Evolutionary conservation across 2,113 vertebrate species (phyloP), one percentile per base, ranked within the genome.

Genomic region (Megaceryle maxima): DNA sequence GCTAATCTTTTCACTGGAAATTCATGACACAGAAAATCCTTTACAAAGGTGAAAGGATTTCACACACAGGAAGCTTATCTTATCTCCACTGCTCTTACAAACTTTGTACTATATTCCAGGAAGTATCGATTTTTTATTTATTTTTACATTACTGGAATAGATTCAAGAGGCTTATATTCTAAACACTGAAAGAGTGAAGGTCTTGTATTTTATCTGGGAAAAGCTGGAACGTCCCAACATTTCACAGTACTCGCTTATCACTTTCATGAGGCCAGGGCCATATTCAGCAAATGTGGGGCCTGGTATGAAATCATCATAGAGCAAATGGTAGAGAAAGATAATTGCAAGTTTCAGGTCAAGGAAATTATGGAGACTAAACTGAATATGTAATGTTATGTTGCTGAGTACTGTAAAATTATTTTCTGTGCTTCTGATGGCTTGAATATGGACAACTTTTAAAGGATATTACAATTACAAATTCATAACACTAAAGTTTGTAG

Each of bases 71-170:
- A 96, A 96, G 53, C 66, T 96, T 97, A 97, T 97, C 97, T 97
- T 97, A 97, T 95, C 95, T 97, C 79, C 56, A 46, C 56, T 51
- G 48, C 77, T 77, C 25, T 93, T 93, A 80, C 77, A 94, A 96
- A 97, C 91, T 93, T 96, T 96, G 97, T 94, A 95, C 97, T 88
- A 85, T 63, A 33, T 97, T 97, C 97, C 93, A 87, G 43, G 97
- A 94, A 96, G 77, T 31, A 96, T 92, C 83, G 89, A 80, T 93
- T 96, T 96, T 91, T 96, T 59, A 94, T 92, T 93, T 96, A 96
- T 96, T 94, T 95, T 94, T 94, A 91, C 82, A 64, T 96, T 95
- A 96, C 91, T 95, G 94, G 95, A 94, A 93, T 33, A 92, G 83
- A 95, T 94, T 95, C 89, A 95, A 91, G 80, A 59, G 80, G 56